These are phyloP conservation scores for Blastobasis lacticolella DNA, from an alignment of 2,888 invertebrate species.

Conservation along the genomic window DNA sequence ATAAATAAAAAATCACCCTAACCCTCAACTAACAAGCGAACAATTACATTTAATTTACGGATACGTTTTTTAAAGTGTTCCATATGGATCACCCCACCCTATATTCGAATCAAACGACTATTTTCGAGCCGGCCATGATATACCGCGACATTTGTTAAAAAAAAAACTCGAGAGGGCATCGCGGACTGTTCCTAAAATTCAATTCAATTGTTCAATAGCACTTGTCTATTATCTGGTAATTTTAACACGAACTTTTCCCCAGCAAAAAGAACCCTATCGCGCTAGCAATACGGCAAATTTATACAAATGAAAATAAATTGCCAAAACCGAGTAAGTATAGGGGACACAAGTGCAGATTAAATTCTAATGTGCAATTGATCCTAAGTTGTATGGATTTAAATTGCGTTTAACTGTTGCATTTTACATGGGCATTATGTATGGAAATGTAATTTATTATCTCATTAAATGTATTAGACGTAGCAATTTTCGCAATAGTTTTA, in stretches of 20 bases:
- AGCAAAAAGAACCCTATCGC: neutral
- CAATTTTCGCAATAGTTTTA: too few species aligned
- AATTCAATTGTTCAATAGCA: slow-evolving; percentile 61
- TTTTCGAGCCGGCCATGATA: slow-evolving; percentile 35
- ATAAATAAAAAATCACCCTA: slow-evolving; percentile 12
- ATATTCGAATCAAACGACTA: slow-evolving; percentile 34
- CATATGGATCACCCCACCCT: slow-evolving; percentile 46
- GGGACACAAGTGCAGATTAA: slow-evolving; percentile 11
- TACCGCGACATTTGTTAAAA: slow-evolving; percentile 71
- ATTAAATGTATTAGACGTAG: too few species aligned
- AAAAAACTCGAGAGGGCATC: slow-evolving; percentile 63
- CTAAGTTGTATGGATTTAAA: slow-evolving; percentile 24
- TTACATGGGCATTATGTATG: neutral
- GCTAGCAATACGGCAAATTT: neutral
- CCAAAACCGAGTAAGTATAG: neutral
- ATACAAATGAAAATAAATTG: neutral
- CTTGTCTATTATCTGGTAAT: slow-evolving; percentile 30
- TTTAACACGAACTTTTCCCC: neutral
- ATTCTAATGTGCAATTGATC: slow-evolving; percentile 29
- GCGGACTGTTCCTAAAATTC: slow-evolving; percentile 52
- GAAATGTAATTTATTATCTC: too few species aligned
- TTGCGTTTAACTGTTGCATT: slow-evolving; percentile 6
- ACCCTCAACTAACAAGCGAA: slow-evolving; percentile 61
- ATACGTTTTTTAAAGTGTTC: slow-evolving; percentile 67
- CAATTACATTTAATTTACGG: slow-evolving; percentile 73